Conservation (phyloP, 2,113 vertebrate species). For the Pseudorectes ferrugineus region DNA sequence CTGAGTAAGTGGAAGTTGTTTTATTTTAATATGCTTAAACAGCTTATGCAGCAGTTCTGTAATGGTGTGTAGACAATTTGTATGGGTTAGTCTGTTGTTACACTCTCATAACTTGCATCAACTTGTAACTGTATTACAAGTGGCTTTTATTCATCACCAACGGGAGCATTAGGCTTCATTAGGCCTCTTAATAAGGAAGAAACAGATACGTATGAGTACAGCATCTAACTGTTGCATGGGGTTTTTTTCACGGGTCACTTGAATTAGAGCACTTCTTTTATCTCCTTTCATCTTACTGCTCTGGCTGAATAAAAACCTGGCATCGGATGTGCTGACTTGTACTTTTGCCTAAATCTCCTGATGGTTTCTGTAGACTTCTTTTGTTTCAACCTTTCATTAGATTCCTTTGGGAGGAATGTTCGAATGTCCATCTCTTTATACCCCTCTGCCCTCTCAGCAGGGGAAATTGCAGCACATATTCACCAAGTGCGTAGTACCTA, state of each 20-base stretch:
- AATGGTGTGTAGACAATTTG: neutral
- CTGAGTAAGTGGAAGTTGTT: neutral
- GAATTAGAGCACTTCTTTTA: neutral
- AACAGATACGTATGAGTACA: neutral
- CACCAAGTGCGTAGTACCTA: rapidly evolving
- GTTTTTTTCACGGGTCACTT: neutral
- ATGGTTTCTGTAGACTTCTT: neutral
- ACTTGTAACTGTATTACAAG: neutral
- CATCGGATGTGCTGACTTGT: neutral
- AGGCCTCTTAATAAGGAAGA: neutral
- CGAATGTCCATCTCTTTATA: rapidly evolving
- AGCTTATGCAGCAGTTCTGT: neutral
- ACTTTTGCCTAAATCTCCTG: neutral
- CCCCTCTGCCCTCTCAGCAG: neutral
- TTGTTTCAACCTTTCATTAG: neutral
- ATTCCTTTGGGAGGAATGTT: neutral
- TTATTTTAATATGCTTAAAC: neutral
- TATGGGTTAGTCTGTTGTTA: neutral
- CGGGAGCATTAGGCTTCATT: neutral
- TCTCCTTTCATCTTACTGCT: neutral
- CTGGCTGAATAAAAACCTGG: neutral
- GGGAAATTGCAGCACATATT: neutral
- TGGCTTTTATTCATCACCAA: neutral
- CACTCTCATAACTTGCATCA: neutral
- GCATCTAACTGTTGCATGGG: neutral